A percentile compares a stretch with the other conserved stretches of the same genome.
Conservation (phyloP, 2,888 invertebrate species). For the Chrysolina haemoptera region DNA sequence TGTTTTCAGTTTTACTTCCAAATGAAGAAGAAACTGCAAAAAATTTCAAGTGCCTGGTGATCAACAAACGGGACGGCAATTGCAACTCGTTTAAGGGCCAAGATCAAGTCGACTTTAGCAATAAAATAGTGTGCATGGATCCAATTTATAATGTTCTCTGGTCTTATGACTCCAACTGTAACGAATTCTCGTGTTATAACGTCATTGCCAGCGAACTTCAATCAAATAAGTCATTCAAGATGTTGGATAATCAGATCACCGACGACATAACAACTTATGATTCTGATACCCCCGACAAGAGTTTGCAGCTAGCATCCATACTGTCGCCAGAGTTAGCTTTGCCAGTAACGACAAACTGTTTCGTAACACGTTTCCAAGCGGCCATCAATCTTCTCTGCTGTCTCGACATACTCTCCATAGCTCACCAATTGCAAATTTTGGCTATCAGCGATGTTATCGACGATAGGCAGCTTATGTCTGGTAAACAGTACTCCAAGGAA, state of each 20-base stretch:
- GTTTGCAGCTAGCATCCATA: constrained; percentile 73
- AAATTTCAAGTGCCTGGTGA: constrained; percentile 88
- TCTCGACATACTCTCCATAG: constrained; percentile 89
- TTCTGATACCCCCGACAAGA: constrained; percentile 52
- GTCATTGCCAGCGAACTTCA: constrained; percentile 84
- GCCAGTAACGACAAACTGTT: constrained; percentile 79
- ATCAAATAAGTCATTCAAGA: constrained; percentile 61
- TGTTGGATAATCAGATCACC: constrained; percentile 57
- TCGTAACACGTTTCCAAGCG: constrained; percentile 88
- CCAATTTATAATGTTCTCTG: constrained; percentile 94
- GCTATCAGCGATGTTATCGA: constrained; percentile 72
- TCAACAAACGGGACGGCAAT: constrained; percentile 90
- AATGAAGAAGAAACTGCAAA: constrained; percentile 83
- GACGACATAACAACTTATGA: constrained; percentile 57
- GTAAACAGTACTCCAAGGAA: constrained; percentile 81
- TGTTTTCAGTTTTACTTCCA: constrained; percentile 82
- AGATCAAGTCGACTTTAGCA: constrained; percentile 89
- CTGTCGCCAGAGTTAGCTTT: constrained; percentile 87
- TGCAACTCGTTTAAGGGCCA: constrained; percentile 87
- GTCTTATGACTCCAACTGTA: constrained; percentile 84
- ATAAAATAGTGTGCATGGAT: constrained; percentile 88
- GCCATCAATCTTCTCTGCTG: constrained; percentile 91
- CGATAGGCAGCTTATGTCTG: constrained; percentile 70
- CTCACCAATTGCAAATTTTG: constrained; percentile 78
- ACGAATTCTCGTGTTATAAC: constrained; percentile 84